Conservation (phyloP, 2,888 invertebrate species). For the Kuschelorhynchus macadamiae region DNA sequence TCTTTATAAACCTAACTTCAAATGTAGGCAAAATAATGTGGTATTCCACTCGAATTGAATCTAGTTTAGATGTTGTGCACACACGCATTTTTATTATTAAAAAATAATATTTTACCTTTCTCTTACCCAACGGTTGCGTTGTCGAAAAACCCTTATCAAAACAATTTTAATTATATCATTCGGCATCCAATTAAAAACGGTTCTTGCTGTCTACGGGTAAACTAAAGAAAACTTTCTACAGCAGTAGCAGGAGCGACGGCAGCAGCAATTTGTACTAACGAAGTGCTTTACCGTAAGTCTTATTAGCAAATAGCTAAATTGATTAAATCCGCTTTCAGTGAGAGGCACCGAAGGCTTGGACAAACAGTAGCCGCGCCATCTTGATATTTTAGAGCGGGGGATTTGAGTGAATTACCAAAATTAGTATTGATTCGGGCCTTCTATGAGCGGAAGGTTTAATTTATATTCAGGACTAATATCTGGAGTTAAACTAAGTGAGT, state of each 20-base stretch:
- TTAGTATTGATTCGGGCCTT: constrained; percentile 25
- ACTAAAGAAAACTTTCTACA: constrained; percentile 39
- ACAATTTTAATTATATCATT: constrained; percentile 14
- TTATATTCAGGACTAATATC: too few species aligned
- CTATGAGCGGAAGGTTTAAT: too few species aligned
- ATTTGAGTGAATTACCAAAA: constrained; percentile 37
- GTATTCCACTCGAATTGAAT: too few species aligned
- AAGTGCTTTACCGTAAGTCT: constrained; percentile 47
- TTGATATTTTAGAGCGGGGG: constrained; percentile 40
- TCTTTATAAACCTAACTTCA: too few species aligned
- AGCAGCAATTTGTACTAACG: constrained; percentile 45
- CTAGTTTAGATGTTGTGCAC: too few species aligned
- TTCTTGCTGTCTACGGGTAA: constrained; percentile 26
- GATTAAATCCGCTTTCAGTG: constrained; percentile 47
- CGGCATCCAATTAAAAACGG: constrained; percentile 25
- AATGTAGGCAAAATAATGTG: too few species aligned
- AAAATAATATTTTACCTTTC: too few species aligned
- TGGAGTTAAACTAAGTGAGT: too few species aligned
- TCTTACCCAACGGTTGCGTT: too few species aligned
- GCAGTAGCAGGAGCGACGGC: constrained; percentile 17
- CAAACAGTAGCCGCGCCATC: constrained; percentile 43
- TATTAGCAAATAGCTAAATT: constrained; percentile 50
- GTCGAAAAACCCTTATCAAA: background rate
- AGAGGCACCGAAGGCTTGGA: constrained; percentile 41
- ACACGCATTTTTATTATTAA: too few species aligned